Evolutionary conservation across 2,797 vertebrate species (phyloP), one percentile per base, ranked within the genome.

Genomic region (Rhinophrynus dorsalis): DNA sequence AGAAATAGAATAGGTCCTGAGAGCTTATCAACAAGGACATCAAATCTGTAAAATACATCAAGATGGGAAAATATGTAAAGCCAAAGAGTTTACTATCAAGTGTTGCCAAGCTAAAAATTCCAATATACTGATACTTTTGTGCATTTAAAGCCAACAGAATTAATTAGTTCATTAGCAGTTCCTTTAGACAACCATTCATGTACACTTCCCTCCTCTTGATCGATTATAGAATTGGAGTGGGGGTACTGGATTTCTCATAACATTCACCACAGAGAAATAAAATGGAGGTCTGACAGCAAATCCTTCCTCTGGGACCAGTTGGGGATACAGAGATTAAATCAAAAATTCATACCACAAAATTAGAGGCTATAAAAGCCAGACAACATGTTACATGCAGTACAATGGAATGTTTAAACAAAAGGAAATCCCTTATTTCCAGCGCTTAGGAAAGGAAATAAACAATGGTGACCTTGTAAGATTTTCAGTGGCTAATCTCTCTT

Each of bases 401-500:
- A 66, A 59, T 66, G 69, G 69, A 66, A 57, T 64, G 69, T 59
- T 52, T 52, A 44, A 44, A 59, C 61, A 65, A 59, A 73, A 66
- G 69, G 61, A 73, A 73, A 59, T 66, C 32, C 54, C 48, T 44
- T 35, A 52, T 65, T 64, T 64, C 52, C 51, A 63, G 30, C 27
- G 21, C 38, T 7, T 30, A 18, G 30, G 21, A 58, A 48, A 64
- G 23, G 23, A 42, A 35, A 56, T 44, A 65, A 65, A 72, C 45
- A 51, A 56, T 38, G 9, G 40, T 64, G 60, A 72, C 61, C 68
- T 52, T 27, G 7, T 55, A 38, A 44, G 10, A 13, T 27, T 6
- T 13, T 44, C 50, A 61, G 56, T 68, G 67, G 67, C 56, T 35
- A 38, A 69, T 61, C 15, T 60, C 45, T 60, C 32, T 37, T 18